Conservation (phyloP, 2,797 vertebrate species). For the Lithobates sylvaticus region DNA sequence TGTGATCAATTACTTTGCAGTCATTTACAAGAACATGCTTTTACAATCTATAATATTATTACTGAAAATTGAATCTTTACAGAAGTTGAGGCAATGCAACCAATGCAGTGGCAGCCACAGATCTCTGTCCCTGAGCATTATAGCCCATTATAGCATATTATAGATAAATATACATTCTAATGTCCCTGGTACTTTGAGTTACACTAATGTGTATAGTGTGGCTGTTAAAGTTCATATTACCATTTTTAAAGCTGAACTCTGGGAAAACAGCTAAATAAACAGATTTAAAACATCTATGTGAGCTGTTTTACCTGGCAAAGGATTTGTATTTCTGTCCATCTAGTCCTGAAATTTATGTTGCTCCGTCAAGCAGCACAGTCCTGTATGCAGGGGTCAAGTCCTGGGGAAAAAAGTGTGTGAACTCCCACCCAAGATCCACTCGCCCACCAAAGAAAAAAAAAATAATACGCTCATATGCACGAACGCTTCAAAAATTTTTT, state of each 20-base stretch:
- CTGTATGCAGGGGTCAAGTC: too few species aligned
- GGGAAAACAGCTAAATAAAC: not conserved
- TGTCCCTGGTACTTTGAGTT: not conserved
- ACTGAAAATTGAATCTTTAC: slow-evolving; percentile 1
- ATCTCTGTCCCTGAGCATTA: not conserved
- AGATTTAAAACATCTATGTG: not conserved
- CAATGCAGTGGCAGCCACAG: not conserved
- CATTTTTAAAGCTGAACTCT: not conserved
- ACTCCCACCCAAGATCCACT: too few species aligned
- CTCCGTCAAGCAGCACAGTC: too few species aligned
- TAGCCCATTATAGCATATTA: not conserved
- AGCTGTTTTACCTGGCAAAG: too few species aligned
- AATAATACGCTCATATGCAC: too few species aligned
- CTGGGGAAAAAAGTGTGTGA: too few species aligned
- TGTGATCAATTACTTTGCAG: not conserved
- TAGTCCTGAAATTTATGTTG: too few species aligned
- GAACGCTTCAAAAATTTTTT: too few species aligned
- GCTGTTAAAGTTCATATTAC: not conserved
- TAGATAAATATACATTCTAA: not conserved
- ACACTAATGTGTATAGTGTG: not conserved
- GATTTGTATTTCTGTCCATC: too few species aligned
- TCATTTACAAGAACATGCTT: not conserved
- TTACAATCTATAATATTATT: not conserved
- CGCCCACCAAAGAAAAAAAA: too few species aligned
- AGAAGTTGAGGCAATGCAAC: not conserved